Evolutionary conservation across 1,140 invertebrate species (phyloP), one percentile per base, ranked within the genome.

Genomic region (Sesamia nonagrioides): DNA sequence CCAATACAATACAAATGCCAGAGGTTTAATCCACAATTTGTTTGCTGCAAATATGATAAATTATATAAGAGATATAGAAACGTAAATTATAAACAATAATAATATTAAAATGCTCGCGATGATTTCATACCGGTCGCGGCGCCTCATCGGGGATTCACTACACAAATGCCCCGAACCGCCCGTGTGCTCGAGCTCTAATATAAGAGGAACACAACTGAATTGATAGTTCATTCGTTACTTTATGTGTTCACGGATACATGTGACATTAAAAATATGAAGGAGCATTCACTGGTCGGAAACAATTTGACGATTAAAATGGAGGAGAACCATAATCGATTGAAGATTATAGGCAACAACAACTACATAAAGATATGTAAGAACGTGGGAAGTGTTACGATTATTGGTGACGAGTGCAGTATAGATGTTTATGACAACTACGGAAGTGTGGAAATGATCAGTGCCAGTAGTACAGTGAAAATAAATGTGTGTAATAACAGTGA

Each of bases 1-100:
- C 71, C 80, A 83, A 82, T 85, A 73, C 79, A 77, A 74, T 76
- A 79, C 81, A 82, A 80, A 84, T 86, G 79, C 71, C 80, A 83
- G 73, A 81, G 85, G 83, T 86, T 85, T 86, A 17, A 21, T 13
- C 35, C 9, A 17, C 35, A 42, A 56, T 56, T 56, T 6, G 37
- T 58, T 58, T 58, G 2, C 37, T 21, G 45, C 40, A 18, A 72
- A 37, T 60, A 58, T 18, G 17, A 42, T 45, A 21, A 37, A n/a
- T 72, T 60, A 73, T 18, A n/a, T 8, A 58, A n/a, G 9, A 60
- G 37, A 45, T 56, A 73, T 17, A 27, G 9, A 40, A 54, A 11
- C 33, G 9, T 17, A 63, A 63, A 68, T 48, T 48, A 33, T 33
- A 68, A 68, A 50, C 21, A 68, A 17, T 48, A 48, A 48, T 50